A percentile compares a stretch with the other conserved stretches of the same genome.
phyloP scores from a whole-genome alignment of 2,113 vertebrate species.

The Benitochromis conjunctus region DNA sequence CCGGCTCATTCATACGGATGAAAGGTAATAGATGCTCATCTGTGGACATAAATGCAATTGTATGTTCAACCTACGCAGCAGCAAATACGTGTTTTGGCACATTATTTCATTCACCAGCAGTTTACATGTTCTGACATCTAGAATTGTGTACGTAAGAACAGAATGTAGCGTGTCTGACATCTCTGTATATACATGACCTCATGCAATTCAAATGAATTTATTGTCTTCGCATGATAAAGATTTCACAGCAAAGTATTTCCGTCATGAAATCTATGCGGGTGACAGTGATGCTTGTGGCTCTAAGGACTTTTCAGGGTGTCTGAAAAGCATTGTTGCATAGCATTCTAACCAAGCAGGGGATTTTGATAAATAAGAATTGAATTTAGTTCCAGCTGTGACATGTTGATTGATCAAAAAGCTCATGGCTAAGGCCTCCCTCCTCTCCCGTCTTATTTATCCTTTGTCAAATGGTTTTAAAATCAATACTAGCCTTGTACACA shows the following conservation, averaged over 20 bases:
- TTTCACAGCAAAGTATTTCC: slow-evolving; percentile 57
- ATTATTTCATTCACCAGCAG: slow-evolving; percentile 1
- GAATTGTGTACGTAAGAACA: neutral
- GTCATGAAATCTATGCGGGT: slow-evolving; percentile 61
- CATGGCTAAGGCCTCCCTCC: slow-evolving; percentile 89
- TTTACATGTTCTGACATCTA: neutral
- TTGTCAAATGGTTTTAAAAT: slow-evolving; percentile 91
- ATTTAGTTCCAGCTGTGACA: slow-evolving; percentile 93
- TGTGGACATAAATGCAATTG: slow-evolving; percentile 24
- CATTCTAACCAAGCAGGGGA: slow-evolving; percentile 80
- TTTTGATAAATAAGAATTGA: slow-evolving; percentile 98
- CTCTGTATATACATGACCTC: slow-evolving; percentile 15
- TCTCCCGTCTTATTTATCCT: slow-evolving; percentile 93
- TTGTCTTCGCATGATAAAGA: slow-evolving; percentile 45
- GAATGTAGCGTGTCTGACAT: neutral
- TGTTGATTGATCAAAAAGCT: slow-evolving; percentile 98
- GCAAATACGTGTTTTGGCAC: neutral
- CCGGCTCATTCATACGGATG: neutral
- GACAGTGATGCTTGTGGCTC: slow-evolving; percentile 54
- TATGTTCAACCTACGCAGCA: neutral
- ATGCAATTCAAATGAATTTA: slow-evolving; percentile 51
- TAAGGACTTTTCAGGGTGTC: slow-evolving; percentile 27
- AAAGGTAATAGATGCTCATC: slow-evolving; percentile 33
- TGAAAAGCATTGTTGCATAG: slow-evolving; percentile 45
- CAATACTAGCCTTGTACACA: slow-evolving; percentile 87